Conservation (phyloP, 2,888 invertebrate genomes). For the Agriopis marginaria region DNA sequence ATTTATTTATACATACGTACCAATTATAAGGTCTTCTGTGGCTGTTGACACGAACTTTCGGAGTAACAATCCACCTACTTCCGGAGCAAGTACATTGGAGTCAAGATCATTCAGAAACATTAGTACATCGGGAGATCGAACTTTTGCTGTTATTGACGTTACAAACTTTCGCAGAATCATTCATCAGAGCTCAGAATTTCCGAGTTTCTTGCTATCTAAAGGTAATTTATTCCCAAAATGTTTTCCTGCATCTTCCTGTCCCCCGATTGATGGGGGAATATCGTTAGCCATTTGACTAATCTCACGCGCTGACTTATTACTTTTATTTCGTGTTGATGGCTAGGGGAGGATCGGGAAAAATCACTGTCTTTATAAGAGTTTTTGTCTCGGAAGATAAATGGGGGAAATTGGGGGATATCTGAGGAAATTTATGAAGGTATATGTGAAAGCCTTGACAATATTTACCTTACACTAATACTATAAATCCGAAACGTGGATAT, state of each 20-base stretch:
- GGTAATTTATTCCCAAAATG: constrained; percentile 39
- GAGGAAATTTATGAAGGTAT: neutral
- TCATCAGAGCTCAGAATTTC: neutral
- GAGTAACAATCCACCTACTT: no score
- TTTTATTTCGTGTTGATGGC: constrained; percentile 30
- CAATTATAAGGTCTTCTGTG: no score
- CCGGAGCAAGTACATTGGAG: no score
- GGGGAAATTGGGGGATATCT: constrained; percentile 4
- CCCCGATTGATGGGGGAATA: constrained; percentile 37
- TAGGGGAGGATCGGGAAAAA: constrained; percentile 15
- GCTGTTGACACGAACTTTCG: no score
- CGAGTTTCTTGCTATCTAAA: neutral
- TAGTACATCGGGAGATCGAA: no score
- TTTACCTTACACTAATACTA: no score
- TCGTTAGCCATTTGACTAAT: constrained; percentile 31
- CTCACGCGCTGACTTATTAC: constrained; percentile 24
- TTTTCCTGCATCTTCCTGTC: constrained; percentile 43
- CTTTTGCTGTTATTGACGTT: no score
- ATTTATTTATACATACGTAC: no score
- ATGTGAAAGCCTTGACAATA: neutral
- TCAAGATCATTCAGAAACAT: no score
- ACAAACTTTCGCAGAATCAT: no score
- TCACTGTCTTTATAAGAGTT: constrained; percentile 22
- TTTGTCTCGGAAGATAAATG: constrained; percentile 14
- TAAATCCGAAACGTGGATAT: no score